A percentile compares a stretch with the other conserved stretches of the same genome.
phyloP scores from a whole-genome alignment of 2,113 vertebrate genomes.

The Daubentonia madagascariensis region DNA sequence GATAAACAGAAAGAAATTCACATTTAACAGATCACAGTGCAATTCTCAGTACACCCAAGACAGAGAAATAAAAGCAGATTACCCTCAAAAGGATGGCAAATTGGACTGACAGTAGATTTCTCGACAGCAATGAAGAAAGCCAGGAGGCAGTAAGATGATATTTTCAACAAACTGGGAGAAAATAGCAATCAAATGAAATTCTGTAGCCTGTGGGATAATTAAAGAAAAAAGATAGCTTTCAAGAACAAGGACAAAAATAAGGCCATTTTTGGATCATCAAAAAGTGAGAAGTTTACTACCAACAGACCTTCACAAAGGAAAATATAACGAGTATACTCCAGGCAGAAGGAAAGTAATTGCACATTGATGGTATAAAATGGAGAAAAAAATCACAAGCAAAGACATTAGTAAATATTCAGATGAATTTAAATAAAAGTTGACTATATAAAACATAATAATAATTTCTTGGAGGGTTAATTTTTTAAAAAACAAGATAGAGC shows the following conservation, averaged over 20 bases:
- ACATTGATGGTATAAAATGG: background rate
- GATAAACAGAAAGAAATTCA: background rate
- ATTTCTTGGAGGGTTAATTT: background rate
- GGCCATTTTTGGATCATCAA: conserved; percentile 8
- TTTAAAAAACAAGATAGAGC: background rate
- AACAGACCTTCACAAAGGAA: background rate
- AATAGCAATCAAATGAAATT: conserved; percentile 35
- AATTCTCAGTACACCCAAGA: background rate
- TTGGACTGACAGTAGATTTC: background rate
- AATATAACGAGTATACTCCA: fast-evolving
- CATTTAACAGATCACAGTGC: background rate
- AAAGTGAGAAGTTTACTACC: background rate
- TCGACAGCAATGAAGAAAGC: background rate
- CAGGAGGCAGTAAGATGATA: background rate
- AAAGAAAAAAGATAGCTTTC: background rate
- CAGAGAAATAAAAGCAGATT: background rate
- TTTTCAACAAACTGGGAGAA: conserved; percentile 32
- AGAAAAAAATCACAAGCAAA: background rate
- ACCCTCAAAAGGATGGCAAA: background rate
- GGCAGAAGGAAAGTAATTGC: background rate
- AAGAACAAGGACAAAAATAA: background rate
- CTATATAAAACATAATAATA: background rate
- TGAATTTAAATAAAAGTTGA: background rate
- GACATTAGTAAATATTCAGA: background rate
- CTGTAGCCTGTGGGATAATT: background rate